These are phyloP conservation scores for Phataginus tetradactyla DNA, from an alignment of 2,797 vertebrate species.

Conservation along the genomic window DNA sequence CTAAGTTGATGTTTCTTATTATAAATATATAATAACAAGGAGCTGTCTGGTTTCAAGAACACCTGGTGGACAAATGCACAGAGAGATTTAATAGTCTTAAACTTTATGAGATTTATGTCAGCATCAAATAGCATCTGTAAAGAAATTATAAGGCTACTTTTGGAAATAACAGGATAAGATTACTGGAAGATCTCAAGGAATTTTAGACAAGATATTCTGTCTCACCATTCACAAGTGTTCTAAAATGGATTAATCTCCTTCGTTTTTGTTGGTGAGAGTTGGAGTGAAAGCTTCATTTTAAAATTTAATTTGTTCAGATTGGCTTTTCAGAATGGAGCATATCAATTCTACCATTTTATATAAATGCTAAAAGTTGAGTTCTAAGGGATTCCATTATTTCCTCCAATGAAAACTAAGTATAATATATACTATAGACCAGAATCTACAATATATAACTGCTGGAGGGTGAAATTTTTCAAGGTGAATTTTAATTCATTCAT, in stretches of 20 bases:
- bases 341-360: not conserved
- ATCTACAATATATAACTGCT: not conserved
- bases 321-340: not conserved
- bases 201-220: not conserved
- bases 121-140: not conserved
- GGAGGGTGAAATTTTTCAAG: not conserved
- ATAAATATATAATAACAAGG: not conserved
- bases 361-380: not conserved
- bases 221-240: not conserved
- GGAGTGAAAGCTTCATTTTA: slow-evolving; percentile 6
- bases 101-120: not conserved
- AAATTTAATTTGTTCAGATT: not conserved
- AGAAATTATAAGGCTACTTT: not conserved
- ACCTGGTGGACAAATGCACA: not conserved
- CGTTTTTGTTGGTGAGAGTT: not conserved
- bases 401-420: not conserved
- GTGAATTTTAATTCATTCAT: slow-evolving; percentile 11
- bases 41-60: not conserved
- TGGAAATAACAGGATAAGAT: not conserved
- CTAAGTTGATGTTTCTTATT: not conserved
- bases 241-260: not conserved
- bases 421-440: not conserved
- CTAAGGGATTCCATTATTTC: slow-evolving; percentile 1
- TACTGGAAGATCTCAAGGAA: not conserved
- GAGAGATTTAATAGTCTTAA: not conserved